These are phyloP conservation scores for Megastigmus dorsalis DNA, from an alignment of 2,888 invertebrate species.

Conservation along the genomic window DNA sequence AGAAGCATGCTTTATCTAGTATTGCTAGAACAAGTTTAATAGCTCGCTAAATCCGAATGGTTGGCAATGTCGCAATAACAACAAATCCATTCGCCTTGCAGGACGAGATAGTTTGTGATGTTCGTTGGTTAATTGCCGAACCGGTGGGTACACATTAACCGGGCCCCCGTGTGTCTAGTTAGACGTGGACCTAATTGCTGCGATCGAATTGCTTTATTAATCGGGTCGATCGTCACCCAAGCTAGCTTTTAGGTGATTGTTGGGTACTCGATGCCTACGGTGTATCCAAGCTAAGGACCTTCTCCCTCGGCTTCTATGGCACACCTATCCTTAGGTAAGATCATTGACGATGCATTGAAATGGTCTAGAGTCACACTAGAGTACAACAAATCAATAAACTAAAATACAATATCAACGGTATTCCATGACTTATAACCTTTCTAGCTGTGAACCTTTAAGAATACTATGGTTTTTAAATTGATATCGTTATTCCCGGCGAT, in stretches of 20 bases:
- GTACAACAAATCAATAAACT: too few relatives aligned
- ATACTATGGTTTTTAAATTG: too few relatives aligned
- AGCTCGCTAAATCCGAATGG: constrained; percentile 22
- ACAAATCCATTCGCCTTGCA: constrained; percentile 39
- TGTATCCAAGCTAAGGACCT: not conserved
- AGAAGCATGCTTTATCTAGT: not conserved
- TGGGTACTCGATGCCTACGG: constrained; percentile 52
- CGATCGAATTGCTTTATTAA: constrained; percentile 65
- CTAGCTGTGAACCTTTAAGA: too few relatives aligned
- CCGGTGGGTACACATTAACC: constrained; percentile 41
- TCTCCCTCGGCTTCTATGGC: not conserved
- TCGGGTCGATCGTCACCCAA: constrained; percentile 60
- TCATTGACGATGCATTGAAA: too few relatives aligned
- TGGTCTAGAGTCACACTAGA: too few relatives aligned
- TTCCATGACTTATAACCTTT: too few relatives aligned
- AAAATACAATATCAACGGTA: too few relatives aligned
- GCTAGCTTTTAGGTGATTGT: constrained; percentile 61
- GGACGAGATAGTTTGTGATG: constrained; percentile 37
- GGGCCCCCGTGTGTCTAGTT: constrained; percentile 58
- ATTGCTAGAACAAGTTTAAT: constrained; percentile 17
- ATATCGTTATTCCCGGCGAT: too few relatives aligned
- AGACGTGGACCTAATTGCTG: constrained; percentile 59
- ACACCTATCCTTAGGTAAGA: not conserved
- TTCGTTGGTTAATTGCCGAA: constrained; percentile 50
- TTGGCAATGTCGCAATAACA: constrained; percentile 13